Evolutionary conservation across 2,888 invertebrate species (phyloP).

Genomic region (Hydrotaea cyrtoneurina): DNA sequence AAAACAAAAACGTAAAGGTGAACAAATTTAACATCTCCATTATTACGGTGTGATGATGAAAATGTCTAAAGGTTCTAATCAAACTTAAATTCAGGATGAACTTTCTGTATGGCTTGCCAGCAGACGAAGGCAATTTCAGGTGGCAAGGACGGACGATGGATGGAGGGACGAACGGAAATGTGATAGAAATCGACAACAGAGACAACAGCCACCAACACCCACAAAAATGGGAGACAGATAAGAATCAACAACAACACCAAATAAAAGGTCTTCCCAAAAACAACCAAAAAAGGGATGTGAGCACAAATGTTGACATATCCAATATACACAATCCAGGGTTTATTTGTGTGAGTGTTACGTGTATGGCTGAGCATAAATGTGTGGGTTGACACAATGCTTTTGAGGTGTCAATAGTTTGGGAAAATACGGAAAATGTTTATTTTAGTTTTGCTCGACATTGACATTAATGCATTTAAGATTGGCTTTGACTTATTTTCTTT

Average conservation of each 20-base stretch:
- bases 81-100: constrained; percentile 47
- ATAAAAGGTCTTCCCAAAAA: too few relatives aligned
- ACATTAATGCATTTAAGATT: constrained; percentile 47
- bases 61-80: constrained; percentile 42
- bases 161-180: background rate
- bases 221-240: background rate
- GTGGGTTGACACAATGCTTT: constrained; percentile 18
- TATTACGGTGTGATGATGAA: constrained; percentile 15
- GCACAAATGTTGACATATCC: constrained; percentile 34
- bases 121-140: constrained; percentile 2
- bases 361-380: background rate
- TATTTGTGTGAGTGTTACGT: background rate
- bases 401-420: constrained; percentile 40
- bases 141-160: background rate
- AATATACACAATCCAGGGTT: background rate
- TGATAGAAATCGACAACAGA: constrained; percentile 21
- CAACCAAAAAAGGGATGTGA: constrained; percentile 1
- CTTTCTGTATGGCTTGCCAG: background rate
- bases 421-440: constrained; percentile 18
- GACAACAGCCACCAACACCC: constrained; percentile 1
- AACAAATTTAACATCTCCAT: constrained; percentile 42
- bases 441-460: constrained; percentile 38
- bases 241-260: background rate
- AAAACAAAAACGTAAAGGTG: constrained; percentile 31
- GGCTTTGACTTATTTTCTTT: constrained; percentile 31